Base-by-base conservation (phyloP, 2,888 invertebrate species). In the Lycia hirtaria region DNA sequence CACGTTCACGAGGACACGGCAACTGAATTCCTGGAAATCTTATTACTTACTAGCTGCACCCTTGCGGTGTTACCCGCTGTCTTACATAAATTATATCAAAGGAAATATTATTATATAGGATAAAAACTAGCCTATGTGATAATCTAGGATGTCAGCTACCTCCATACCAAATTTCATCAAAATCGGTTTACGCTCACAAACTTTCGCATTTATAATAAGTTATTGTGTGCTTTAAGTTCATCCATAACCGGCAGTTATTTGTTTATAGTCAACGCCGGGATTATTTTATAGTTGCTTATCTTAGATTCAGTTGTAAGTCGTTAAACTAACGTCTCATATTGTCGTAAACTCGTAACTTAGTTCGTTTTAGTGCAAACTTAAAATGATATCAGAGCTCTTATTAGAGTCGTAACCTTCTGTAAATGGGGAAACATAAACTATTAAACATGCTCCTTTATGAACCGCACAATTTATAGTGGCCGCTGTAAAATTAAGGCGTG, bases 351-450 rank as follows among this genome's bases (percentile, higher is more conserved):
- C 35, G 22, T 41, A 52, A 48, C 45, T 41, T 41, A 57, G 57
- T 51, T 51, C 43, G 32, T 43, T 52, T 58, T 38, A 48, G 48
- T 44, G 24, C 24, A 37, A 49, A 38, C 58, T 58, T 58, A 43
- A 52, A 52, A 22, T 52, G 40, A 32, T 41, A 17, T 37, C 22
- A 38, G 24, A 35, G 26, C 28, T 49, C 7, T 35, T 15, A n/a
- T n/a, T n/a, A 41, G 28, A 10, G 28, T 38, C 54, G 44, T 53
- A 49, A 54, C 50, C 3, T 59, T n/a, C 44, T 38, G 56, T 20
- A 33, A 49, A 41, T 48, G 22, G 30, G n/a, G 35, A 19, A 49
- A 37, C 49, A 48, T 19, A 17, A 49, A 49, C 38, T 28, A 19
- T 49, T 26, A 38, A 49, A 49, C 12, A 20, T 44, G n/a, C 19